A percentile compares a stretch with the other conserved stretches of the same genome.
Evolutionary conservation across 2,797 vertebrate species (phyloP).

Genomic region (Monodelphis domestica): DNA sequence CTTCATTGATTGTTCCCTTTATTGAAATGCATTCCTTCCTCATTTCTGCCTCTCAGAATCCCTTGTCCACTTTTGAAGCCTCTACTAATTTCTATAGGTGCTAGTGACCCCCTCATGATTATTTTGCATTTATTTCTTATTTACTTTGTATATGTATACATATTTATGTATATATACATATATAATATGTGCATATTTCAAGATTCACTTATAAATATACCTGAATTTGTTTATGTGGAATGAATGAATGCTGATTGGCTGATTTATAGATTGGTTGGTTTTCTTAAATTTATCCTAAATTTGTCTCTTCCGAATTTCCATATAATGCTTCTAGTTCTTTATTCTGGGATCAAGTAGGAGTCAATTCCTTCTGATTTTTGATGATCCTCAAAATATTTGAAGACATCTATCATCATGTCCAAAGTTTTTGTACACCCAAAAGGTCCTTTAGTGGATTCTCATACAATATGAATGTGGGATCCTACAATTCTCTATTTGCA

Average conservation of each 20-base stretch:
- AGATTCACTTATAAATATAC: neutral
- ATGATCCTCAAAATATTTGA: too few relatives aligned
- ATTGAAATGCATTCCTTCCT: neutral
- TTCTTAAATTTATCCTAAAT: neutral
- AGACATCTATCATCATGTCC: too few relatives aligned
- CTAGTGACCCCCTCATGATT: neutral
- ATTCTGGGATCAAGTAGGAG: neutral
- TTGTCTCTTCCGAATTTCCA: neutral
- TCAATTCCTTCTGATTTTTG: too few relatives aligned
- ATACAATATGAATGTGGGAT: too few relatives aligned
- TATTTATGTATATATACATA: neutral
- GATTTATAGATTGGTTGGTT: neutral
- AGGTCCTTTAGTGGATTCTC: too few relatives aligned
- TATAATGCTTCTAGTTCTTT: neutral
- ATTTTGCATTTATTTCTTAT: neutral
- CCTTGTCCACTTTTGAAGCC: neutral
- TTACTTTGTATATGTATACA: neutral
- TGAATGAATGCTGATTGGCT: neutral
- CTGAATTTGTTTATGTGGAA: neutral
- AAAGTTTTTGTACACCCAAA: too few relatives aligned
- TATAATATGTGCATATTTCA: neutral
- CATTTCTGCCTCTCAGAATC: too few relatives aligned
- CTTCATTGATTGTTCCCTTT: neutral
- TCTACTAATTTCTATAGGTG: neutral
- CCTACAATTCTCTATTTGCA: neutral